Percentiles rank a stretch among this genome's conserved stretches.
These are phyloP conservation scores for Drosophila basisetae DNA, from an alignment of 2,888 invertebrate species.

Conservation along the genomic window DNA sequence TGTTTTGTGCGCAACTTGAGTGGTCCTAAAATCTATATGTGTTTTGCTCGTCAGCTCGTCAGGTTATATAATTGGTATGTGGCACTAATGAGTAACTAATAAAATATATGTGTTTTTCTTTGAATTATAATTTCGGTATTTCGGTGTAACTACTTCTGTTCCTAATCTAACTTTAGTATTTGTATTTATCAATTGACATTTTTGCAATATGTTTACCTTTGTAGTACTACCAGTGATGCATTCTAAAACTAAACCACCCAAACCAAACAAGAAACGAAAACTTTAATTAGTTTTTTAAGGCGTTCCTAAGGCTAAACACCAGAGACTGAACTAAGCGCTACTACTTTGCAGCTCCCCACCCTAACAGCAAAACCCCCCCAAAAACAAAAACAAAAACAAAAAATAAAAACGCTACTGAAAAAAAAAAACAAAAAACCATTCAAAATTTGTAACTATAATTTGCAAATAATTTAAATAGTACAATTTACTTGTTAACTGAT, in stretches of 20 bases:
- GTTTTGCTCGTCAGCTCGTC: conserved; percentile 12
- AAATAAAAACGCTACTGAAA: conserved; percentile 7
- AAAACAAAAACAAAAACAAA: conserved; percentile 13
- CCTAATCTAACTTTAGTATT: conserved; percentile 22
- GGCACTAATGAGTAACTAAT: conserved; percentile 44
- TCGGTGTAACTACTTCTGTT: conserved; percentile 34
- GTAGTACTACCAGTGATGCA: conserved; percentile 79
- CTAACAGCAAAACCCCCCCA: background rate
- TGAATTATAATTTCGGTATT: conserved; percentile 14
- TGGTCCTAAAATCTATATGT: background rate
- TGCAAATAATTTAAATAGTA: conserved; percentile 18
- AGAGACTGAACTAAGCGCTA: conserved; percentile 76
- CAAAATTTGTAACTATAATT: conserved; percentile 26
- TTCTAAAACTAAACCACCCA: conserved; percentile 76
- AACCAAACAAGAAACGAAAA: conserved; percentile 72
- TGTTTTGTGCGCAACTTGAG: conserved; percentile 36
- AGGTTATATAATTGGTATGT: conserved; percentile 43
- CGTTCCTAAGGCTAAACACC: conserved; percentile 72
- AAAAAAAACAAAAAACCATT: conserved; percentile 14
- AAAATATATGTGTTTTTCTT: conserved; percentile 4
- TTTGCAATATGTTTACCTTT: conserved; percentile 75
- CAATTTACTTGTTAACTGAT: conserved; percentile 33
- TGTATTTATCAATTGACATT: conserved; percentile 24
- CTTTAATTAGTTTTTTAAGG: conserved; percentile 69
- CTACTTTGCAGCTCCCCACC: conserved; percentile 26